A percentile compares a stretch with the other conserved stretches of the same genome.
phyloP scores from a whole-genome alignment of 2,888 invertebrate genomes.

The Eupithecia abbreviata region DNA sequence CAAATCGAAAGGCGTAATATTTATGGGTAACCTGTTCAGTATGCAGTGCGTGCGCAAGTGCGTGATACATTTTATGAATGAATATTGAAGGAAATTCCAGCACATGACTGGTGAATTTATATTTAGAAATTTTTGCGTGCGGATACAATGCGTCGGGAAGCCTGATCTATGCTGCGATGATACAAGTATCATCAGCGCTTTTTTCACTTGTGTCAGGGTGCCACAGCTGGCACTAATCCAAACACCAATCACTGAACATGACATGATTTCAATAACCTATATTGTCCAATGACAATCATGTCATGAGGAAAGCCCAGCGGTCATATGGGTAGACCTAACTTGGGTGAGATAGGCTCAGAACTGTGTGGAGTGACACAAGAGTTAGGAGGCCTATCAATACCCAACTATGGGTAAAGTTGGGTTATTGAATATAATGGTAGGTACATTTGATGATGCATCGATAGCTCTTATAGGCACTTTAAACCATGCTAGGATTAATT shows the following conservation, averaged over 20 bases:
- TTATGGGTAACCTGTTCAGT: constrained; percentile 38
- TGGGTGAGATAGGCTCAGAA: not conserved
- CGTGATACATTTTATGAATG: constrained; percentile 42
- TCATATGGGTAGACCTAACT: not conserved
- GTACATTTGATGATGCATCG: not conserved
- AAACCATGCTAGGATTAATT: not conserved
- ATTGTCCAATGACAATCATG: not conserved
- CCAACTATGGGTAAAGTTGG: not conserved
- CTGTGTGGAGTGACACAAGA: not conserved
- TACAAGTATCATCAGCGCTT: not conserved
- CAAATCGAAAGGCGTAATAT: constrained; percentile 34
- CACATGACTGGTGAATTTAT: constrained; percentile 12
- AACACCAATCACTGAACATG: not conserved
- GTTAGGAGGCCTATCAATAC: not conserved
- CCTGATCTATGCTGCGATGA: not conserved
- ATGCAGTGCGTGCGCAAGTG: constrained; percentile 34
- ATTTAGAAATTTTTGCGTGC: constrained; percentile 17
- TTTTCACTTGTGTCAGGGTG: not conserved
- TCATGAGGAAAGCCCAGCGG: not conserved
- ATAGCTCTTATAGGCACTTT: not conserved
- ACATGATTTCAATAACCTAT: not conserved
- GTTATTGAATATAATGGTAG: not conserved
- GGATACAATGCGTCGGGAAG: not conserved
- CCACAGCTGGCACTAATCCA: not conserved
- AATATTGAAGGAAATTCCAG: constrained; percentile 38